A percentile compares a stretch with the other conserved stretches of the same genome.
Conservation (phyloP, 2,113 vertebrate species). For the Capreolus pygargus region DNA sequence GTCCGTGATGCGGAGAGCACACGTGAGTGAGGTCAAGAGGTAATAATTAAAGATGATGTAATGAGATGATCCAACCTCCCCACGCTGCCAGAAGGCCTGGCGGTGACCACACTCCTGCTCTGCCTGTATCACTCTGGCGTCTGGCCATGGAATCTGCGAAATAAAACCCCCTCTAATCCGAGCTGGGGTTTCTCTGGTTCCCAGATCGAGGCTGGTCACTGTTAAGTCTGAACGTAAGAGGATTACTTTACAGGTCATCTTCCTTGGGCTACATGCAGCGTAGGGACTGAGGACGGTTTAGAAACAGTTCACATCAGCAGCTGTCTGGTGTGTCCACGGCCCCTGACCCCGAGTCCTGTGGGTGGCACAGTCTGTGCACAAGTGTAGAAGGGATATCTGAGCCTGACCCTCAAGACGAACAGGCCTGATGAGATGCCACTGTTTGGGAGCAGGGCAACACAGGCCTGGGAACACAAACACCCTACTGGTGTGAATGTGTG, state of each 20-base stretch:
- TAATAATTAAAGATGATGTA: conserved; percentile 70
- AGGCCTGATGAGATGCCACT: neutral
- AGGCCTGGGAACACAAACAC: neutral
- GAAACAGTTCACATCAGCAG: neutral
- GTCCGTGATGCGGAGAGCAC: conserved; percentile 49
- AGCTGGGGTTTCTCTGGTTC: conserved; percentile 4
- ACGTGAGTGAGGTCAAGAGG: conserved; percentile 66
- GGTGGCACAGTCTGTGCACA: too few relatives aligned
- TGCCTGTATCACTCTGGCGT: conserved; percentile 19
- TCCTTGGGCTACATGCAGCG: neutral
- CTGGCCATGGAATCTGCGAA: conserved; percentile 27
- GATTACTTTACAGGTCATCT: neutral
- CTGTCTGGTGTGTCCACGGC: neutral
- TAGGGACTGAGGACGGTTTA: neutral
- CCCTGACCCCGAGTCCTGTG: neutral
- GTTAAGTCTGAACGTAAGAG: neutral
- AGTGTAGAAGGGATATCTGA: neutral
- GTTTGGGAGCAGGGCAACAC: neutral
- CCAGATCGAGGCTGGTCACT: neutral
- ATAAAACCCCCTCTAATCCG: conserved; percentile 34
- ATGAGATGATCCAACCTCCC: conserved; percentile 66
- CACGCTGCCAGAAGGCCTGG: conserved; percentile 52
- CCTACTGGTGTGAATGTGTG: neutral
- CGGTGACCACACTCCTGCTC: conserved; percentile 23
- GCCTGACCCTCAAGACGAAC: neutral